Base-by-base conservation (phyloP, 2,797 vertebrate species). In the Poeciliopsis presidionis region DNA sequence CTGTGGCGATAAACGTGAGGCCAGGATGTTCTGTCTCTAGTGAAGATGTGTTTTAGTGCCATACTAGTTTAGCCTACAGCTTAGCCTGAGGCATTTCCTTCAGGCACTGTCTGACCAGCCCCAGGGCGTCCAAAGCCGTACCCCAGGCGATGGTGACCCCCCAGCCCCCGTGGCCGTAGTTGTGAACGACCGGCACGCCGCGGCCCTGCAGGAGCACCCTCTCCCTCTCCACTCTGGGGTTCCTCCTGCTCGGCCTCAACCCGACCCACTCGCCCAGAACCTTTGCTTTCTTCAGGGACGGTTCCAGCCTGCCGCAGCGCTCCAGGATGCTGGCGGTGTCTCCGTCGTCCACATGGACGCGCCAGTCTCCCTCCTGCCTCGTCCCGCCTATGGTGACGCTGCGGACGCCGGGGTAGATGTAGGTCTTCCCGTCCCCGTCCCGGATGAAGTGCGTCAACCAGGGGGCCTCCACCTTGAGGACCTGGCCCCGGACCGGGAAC, bases 361-460 rank as follows among this genome's bases (percentile, higher is more conserved):
- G 89, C 97, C 97, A 97, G 92, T 94, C 95, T 0, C 90, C 94
- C 75, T 83, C 80, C 81, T 99, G 96, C 87, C 96, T 94, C 0
- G 96, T 97, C 69, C 97, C 98, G 0, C 98, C 98, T 9, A 98
- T 46, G 0, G 95, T 97, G 74, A 97, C 94, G 0, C 75, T 84
- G 74, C 86, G 83, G 5, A 91, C 76, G 2, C 98, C 97, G 0
- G 98, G 98, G 89, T 96, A 99, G 89, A 99, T 94, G 80, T 99
- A 99, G 0, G 96, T 95, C 65, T 84, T 90, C 11, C 95, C 97
- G 11, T 95, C 95, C 25, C 90, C 95, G 0, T 96, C 96, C 45
- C 96, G 90, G 88, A 98, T 94, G 83, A 99, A 99, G 84, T 98
- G 94, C 75, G 96, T 95, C 80, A 99, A 81, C 98, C 98, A 99